These are phyloP conservation scores for Himalopsyche anomala DNA, from an alignment of 2,888 invertebrate genomes.

Conservation along the genomic window DNA sequence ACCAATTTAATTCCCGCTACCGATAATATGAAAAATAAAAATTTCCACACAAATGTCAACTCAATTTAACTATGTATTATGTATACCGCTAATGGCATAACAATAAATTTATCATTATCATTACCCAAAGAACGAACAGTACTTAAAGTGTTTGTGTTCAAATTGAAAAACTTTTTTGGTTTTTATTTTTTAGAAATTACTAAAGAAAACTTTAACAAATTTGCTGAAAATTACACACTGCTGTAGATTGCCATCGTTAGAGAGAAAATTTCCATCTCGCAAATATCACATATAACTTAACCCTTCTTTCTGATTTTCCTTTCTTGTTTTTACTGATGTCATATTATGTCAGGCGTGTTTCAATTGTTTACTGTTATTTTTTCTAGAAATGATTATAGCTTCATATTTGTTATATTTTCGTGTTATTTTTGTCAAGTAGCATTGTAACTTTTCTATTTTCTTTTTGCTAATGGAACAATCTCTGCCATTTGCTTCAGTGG, in stretches of 20 bases:
- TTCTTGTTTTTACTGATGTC: constrained; percentile 18
- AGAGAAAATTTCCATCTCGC: constrained; percentile 17
- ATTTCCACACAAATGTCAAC: no score
- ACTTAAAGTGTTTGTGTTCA: background rate
- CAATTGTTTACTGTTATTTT: constrained; percentile 15
- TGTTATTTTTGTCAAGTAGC: constrained; percentile 3
- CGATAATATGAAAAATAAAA: no score
- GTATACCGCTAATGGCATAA: no score
- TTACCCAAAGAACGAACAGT: background rate
- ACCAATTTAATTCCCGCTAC: no score
- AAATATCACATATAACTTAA: background rate
- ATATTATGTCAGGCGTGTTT: constrained; percentile 15
- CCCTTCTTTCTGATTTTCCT: background rate
- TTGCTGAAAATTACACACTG: constrained; percentile 12
- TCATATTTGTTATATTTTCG: constrained; percentile 22
- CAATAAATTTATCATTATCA: no score
- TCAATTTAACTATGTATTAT: no score
- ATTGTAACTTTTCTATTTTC: constrained; percentile 42
- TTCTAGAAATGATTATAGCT: constrained; percentile 28
- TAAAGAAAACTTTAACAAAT: constrained; percentile 4
- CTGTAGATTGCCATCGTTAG: background rate
- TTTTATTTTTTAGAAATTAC: background rate
- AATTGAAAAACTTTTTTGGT: constrained; percentile 33
- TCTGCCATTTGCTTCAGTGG: constrained; percentile 47
- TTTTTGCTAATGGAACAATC: constrained; percentile 55